A percentile compares a stretch with the other conserved stretches of the same genome.
phyloP scores from a whole-genome alignment of 2,797 vertebrate species.

The Pogonophryne albipinna region DNA sequence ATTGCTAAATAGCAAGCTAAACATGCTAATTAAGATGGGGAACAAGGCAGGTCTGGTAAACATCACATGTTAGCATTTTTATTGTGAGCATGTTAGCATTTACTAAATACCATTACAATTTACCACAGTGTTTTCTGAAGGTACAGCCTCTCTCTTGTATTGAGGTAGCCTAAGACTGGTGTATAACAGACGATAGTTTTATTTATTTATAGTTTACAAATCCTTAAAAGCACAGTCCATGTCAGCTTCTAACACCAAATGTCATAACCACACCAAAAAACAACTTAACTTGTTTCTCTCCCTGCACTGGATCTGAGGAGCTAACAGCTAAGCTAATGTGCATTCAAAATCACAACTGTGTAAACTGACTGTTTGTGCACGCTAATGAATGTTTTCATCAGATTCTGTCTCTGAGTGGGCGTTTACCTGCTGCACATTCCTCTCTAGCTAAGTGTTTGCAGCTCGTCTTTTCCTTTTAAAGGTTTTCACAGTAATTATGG shows the following conservation, averaged over 20 bases:
- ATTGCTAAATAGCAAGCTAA: too few relatives aligned
- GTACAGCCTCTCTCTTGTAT: not conserved
- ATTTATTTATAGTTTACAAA: not conserved
- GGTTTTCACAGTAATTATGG: conserved; percentile 62
- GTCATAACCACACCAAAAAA: not conserved
- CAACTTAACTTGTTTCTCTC: conserved; percentile 2
- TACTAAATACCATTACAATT: not conserved
- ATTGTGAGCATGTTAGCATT: not conserved
- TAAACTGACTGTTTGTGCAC: conserved; percentile 12
- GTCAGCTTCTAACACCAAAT: not conserved
- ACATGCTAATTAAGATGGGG: not conserved
- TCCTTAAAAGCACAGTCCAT: conserved; percentile 8
- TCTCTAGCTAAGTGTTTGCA: conserved; percentile 56
- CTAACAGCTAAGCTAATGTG: conserved; percentile 20
- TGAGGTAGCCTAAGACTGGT: not conserved
- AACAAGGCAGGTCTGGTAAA: not conserved
- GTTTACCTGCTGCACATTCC: conserved; percentile 52
- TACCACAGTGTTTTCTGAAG: too few relatives aligned
- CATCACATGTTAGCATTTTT: not conserved
- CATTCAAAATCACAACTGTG: not conserved
- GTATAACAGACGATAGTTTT: not conserved
- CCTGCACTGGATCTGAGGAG: not conserved
- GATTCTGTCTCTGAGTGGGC: conserved; percentile 61
- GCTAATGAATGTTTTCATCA: conserved; percentile 74
- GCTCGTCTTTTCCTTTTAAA: conserved; percentile 56